Evolutionary conservation across 2,113 vertebrate species (phyloP).

Genomic region (Indri indri): DNA sequence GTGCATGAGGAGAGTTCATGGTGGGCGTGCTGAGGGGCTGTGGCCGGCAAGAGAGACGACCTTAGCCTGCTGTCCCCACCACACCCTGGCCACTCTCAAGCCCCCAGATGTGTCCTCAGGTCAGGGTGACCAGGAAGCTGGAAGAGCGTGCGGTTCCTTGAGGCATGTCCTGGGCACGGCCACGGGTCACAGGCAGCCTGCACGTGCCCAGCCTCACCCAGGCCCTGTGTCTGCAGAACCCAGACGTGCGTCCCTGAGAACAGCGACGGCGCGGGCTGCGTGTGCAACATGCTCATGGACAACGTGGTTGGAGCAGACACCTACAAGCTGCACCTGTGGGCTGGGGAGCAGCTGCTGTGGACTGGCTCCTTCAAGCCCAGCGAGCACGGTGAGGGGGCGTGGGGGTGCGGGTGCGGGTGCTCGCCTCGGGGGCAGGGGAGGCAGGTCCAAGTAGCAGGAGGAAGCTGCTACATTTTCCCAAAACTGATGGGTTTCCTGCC

Average conservation of each 20-base stretch:
- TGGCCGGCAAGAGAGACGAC: too few species aligned
- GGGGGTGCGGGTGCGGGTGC: fast-evolving
- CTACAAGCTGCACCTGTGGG: slow-evolving; percentile 67
- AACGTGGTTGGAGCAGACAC: fast-evolving
- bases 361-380: slow-evolving; percentile 33
- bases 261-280: not conserved
- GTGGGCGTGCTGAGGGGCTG: not conserved
- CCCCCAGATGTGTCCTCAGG: not conserved
- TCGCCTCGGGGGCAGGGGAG: too few species aligned
- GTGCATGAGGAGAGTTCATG: fast-evolving
- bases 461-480: not conserved
- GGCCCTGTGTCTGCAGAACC: slow-evolving; percentile 67
- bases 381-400: slow-evolving; percentile 71
- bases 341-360: slow-evolving; percentile 68
- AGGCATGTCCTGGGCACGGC: fast-evolving
- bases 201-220: not conserved
- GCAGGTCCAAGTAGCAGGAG: not conserved
- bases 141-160: not conserved
- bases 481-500: not conserved
- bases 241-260: slow-evolving; percentile 65
- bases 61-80: not conserved
- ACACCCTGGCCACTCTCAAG: not conserved
- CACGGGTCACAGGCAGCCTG: not conserved
- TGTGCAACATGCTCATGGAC: slow-evolving; percentile 51
- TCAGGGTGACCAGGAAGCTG: not conserved